Conservation (phyloP, 2,888 invertebrate genomes). For the Acanthococcus lagerstroemiae region DNA sequence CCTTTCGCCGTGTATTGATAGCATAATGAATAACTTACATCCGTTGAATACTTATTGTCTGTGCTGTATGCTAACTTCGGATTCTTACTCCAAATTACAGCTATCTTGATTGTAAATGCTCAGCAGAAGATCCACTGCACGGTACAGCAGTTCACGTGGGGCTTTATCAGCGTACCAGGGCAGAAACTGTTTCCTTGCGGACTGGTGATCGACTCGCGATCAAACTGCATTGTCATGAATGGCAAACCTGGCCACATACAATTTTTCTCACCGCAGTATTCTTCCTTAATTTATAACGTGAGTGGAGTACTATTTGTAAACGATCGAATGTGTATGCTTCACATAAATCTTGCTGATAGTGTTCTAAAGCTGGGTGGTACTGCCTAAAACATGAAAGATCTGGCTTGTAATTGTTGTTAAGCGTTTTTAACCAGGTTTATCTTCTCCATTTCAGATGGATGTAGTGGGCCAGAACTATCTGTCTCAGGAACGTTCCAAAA, state of each 20-base stretch:
- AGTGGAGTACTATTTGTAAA: conserved; percentile 39
- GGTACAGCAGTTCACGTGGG: conserved; percentile 59
- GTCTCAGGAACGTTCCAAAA: conserved; percentile 50
- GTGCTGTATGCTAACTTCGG: not conserved
- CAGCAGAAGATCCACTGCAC: conserved; percentile 46
- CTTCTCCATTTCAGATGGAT: conserved; percentile 52
- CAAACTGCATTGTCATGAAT: conserved; percentile 57
- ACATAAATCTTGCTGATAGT: too few relatives aligned
- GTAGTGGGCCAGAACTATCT: conserved; percentile 60
- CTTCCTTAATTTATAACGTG: conserved; percentile 60
- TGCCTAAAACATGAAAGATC: not conserved
- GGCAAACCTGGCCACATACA: conserved; percentile 64
- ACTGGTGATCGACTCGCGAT: conserved; percentile 52
- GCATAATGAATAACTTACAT: too few relatives aligned
- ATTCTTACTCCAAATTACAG: conserved; percentile 38
- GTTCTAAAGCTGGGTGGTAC: too few relatives aligned
- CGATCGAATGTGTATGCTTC: too few relatives aligned
- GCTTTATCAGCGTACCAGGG: conserved; percentile 44
- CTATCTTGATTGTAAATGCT: conserved; percentile 39
- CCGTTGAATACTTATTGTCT: too few relatives aligned
- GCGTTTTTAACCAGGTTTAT: not conserved
- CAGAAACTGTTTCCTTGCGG: conserved; percentile 48
- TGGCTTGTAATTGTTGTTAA: conserved; percentile 5
- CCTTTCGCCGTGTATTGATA: too few relatives aligned
- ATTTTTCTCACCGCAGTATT: conserved; percentile 56